These are phyloP conservation scores for Amphimallon solstitiale DNA, from an alignment of 2,888 invertebrate genomes.

Conservation along the genomic window DNA sequence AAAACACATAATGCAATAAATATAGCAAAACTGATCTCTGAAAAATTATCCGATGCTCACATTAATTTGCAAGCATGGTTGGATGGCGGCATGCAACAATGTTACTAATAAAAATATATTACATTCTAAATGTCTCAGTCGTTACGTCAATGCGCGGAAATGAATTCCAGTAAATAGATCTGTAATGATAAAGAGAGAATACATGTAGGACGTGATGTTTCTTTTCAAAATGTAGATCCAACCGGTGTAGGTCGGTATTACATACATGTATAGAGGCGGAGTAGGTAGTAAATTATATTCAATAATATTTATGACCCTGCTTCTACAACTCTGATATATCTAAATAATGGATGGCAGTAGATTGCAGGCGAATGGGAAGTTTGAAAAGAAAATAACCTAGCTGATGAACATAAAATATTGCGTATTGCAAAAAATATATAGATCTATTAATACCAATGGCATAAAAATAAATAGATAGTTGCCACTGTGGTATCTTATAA, in stretches of 20 bases:
- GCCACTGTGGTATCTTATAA: too few species aligned
- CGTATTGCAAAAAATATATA: not conserved
- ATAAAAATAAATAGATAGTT: too few species aligned
- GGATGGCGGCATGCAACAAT: constrained; percentile 48
- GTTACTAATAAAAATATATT: constrained; percentile 52
- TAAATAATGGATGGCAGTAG: constrained; percentile 52
- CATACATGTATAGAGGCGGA: constrained; percentile 53
- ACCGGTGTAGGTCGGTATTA: constrained; percentile 45
- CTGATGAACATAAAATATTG: too few species aligned
- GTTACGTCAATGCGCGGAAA: constrained; percentile 29
- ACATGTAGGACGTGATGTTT: constrained; percentile 6
- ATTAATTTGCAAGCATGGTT: constrained; percentile 40
- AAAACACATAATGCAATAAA: constrained; percentile 16
- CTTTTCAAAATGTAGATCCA: constrained; percentile 1
- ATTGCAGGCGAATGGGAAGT: constrained; percentile 40
- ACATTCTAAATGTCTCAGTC: constrained; percentile 31
- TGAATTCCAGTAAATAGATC: not conserved
- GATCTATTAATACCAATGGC: not conserved
- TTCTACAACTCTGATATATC: constrained; percentile 60
- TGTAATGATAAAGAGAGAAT: constrained; percentile 2
- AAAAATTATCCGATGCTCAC: constrained; percentile 11
- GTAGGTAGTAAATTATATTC: constrained; percentile 61
- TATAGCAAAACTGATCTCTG: not conserved
- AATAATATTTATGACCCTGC: constrained; percentile 62
- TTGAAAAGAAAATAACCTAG: not conserved